These are phyloP conservation scores for Tenualosa ilisha DNA, from an alignment of 2,797 vertebrate genomes.

Conservation along the genomic window DNA sequence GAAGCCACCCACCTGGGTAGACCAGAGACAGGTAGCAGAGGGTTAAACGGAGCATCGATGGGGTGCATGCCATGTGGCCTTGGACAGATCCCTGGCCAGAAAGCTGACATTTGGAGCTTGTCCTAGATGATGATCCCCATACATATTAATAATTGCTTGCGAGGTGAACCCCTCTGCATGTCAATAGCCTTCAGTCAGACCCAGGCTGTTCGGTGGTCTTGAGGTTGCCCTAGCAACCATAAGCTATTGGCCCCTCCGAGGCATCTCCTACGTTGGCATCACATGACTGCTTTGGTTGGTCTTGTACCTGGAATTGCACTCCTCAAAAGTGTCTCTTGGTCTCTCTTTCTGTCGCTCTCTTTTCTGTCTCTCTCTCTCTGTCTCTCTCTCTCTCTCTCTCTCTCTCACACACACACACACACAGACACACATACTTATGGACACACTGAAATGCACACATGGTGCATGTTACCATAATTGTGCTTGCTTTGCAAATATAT, in stretches of 20 bases:
- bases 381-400: slow-evolving; percentile 12
- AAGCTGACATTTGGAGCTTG: slow-evolving; percentile 58
- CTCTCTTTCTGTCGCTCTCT: neutral
- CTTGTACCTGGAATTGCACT: slow-evolving; percentile 19
- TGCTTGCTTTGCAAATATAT: neutral
- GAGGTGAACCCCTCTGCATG: slow-evolving; percentile 51
- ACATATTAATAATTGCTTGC: slow-evolving; percentile 58
- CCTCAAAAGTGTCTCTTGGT: neutral
- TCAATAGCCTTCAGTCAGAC: slow-evolving; percentile 42
- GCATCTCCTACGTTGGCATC: slow-evolving; percentile 20
- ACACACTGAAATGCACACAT: neutral
- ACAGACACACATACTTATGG: slow-evolving; percentile 32
- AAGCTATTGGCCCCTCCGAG: slow-evolving; percentile 29
- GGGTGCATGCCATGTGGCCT: slow-evolving; percentile 24
- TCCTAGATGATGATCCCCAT: slow-evolving; percentile 59
- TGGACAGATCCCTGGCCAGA: slow-evolving; percentile 34
- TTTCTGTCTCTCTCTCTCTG: neutral
- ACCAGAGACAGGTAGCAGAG: slow-evolving; percentile 26
- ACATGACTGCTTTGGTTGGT: slow-evolving; percentile 30
- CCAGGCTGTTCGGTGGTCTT: slow-evolving; percentile 39
- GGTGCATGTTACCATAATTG: neutral
- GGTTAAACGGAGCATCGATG: slow-evolving; percentile 38
- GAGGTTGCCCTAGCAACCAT: slow-evolving; percentile 58
- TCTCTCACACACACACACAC: neutral
- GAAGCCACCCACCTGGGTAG: neutral